Conservation (phyloP, 2,888 invertebrate genomes). For the Barypeithes pellucidus region DNA sequence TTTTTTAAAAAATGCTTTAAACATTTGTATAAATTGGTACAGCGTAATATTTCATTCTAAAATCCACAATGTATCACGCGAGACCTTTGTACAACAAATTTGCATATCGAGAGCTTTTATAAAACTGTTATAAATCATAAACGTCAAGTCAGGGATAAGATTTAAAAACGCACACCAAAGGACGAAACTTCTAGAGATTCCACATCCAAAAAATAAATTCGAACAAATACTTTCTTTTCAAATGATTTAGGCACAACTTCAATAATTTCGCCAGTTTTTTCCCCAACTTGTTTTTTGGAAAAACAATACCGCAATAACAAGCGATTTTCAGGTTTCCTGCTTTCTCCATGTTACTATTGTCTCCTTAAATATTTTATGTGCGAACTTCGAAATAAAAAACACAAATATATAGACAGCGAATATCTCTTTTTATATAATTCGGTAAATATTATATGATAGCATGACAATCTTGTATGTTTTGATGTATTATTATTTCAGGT, state of each 20-base stretch:
- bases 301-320: constrained; percentile 16
- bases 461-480: not conserved
- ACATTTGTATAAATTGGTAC: too few relatives aligned
- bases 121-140: too few relatives aligned
- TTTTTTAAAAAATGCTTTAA: too few relatives aligned
- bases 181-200: too few relatives aligned
- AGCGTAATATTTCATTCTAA: too few relatives aligned
- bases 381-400: constrained; percentile 3
- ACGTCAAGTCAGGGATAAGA: too few relatives aligned
- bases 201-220: too few relatives aligned
- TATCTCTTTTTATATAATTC: constrained; percentile 2
- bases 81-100: too few relatives aligned
- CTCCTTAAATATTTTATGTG: constrained; percentile 8
- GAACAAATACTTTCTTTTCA: too few relatives aligned
- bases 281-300: not conserved
- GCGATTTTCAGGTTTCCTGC: constrained; percentile 16
- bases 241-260: not conserved
- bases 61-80: too few relatives aligned
- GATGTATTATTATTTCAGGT: constrained; percentile 10
- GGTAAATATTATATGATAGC: not conserved
- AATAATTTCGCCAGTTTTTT: not conserved
- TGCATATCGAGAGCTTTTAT: too few relatives aligned
- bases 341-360: not conserved
- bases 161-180: too few relatives aligned
- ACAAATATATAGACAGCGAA: not conserved